Evolutionary conservation across 1,140 invertebrate species (phyloP).

Genomic region (Macrobrachium nipponense): DNA sequence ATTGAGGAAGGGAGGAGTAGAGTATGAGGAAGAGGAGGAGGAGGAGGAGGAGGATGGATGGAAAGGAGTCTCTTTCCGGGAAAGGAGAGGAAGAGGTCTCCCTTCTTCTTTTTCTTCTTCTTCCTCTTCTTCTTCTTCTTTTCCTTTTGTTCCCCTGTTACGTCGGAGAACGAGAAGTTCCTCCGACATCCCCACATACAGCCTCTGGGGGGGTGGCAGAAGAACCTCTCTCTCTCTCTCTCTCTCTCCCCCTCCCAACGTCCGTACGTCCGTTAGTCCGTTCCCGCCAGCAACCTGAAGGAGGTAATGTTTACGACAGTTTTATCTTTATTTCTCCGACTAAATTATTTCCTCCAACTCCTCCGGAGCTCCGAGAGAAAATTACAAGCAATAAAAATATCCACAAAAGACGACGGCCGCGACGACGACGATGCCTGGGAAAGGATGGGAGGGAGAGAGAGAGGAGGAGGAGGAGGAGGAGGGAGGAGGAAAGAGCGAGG

Average conservation of each 20-base stretch:
- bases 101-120: too few relatives aligned
- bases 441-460: too few relatives aligned
- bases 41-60: too few relatives aligned
- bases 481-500: background rate
- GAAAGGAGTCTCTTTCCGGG: too few relatives aligned
- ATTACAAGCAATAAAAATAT: conserved; percentile 47
- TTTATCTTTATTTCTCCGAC: conserved; percentile 36
- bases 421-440: too few relatives aligned
- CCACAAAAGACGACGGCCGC: background rate
- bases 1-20: too few relatives aligned
- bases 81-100: too few relatives aligned
- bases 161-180: background rate
- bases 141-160: background rate
- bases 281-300: background rate
- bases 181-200: background rate
- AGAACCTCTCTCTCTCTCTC: background rate
- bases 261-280: too few relatives aligned
- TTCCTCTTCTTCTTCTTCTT: too few relatives aligned
- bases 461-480: background rate
- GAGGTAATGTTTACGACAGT: conserved; percentile 35
- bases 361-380: conserved; percentile 31
- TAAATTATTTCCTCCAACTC: conserved; percentile 43
- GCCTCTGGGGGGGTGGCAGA: background rate
- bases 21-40: too few relatives aligned
- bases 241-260: background rate